phyloP scores from a whole-genome alignment of 2,888 invertebrate species.

The Hyalella azteca region DNA sequence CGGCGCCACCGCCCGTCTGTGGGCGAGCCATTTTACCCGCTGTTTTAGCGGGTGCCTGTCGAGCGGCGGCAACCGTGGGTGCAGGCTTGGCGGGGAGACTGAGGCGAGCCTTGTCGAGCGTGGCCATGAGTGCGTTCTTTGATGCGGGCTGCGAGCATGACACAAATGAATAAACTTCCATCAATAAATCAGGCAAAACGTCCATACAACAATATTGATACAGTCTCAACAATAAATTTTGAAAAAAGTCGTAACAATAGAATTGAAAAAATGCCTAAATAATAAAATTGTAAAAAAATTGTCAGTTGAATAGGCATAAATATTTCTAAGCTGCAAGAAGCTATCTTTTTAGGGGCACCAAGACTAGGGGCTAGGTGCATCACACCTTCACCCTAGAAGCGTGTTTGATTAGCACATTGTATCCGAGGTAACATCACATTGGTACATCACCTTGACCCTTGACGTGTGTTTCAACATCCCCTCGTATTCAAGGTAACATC shows the following conservation, averaged over 20 bases:
- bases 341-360: too few relatives aligned
- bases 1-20: constrained; percentile 29
- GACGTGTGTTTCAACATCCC: constrained; percentile 76
- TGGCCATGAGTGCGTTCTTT: constrained; percentile 71
- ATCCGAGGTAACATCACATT: constrained; percentile 73
- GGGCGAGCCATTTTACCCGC: neutral
- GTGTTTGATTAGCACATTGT: constrained; percentile 76
- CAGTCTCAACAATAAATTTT: too few relatives aligned
- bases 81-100: constrained; percentile 80
- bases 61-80: constrained; percentile 49
- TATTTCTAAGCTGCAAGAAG: too few relatives aligned
- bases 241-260: too few relatives aligned
- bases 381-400: constrained; percentile 82
- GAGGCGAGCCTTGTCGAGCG: constrained; percentile 83
- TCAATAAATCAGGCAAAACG: too few relatives aligned
- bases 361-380: too few relatives aligned
- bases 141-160: constrained; percentile 65
- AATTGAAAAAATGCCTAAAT: too few relatives aligned
- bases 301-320: too few relatives aligned
- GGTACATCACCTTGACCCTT: constrained; percentile 82
- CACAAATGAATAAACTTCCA: too few relatives aligned
- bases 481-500: constrained; percentile 85
- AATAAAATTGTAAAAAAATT: too few relatives aligned
- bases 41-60: constrained; percentile 50
- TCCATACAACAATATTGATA: too few relatives aligned